A percentile compares a stretch with the other conserved stretches of the same genome.
Evolutionary conservation across 2,888 invertebrate species (phyloP).

Genomic region (Melanophora roralis): DNA sequence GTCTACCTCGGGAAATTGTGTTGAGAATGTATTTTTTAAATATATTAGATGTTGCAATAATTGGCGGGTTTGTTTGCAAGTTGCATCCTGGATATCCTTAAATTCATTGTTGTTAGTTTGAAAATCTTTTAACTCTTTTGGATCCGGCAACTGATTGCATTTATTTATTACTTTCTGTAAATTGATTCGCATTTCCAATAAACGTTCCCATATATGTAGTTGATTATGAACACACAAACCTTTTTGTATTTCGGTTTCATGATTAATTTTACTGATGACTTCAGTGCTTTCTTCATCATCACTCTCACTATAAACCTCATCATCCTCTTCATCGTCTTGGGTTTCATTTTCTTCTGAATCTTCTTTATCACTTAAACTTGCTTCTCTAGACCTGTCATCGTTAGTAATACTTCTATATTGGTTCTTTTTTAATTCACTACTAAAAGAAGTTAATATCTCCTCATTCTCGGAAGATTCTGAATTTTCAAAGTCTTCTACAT

Average conservation of each 20-base stretch:
- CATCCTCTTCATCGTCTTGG: conserved; percentile 58
- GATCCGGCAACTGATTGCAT: conserved; percentile 87
- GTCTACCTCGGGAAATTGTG: conserved; percentile 84
- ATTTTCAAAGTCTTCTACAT: conserved; percentile 62
- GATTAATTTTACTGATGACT: conserved; percentile 72
- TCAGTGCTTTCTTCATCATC: conserved; percentile 62
- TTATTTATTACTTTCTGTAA: conserved; percentile 87
- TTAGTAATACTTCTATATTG: no score
- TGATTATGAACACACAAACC: conserved; percentile 85
- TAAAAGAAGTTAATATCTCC: conserved; percentile 6
- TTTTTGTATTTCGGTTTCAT: conserved; percentile 80
- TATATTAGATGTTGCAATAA: conserved; percentile 82
- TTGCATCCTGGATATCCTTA: conserved; percentile 78
- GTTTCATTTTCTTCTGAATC: conserved; percentile 52
- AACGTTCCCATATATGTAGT: conserved; percentile 87
- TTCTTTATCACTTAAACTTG: no score
- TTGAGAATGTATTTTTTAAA: conserved; percentile 81
- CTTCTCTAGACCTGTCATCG: no score
- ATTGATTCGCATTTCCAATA: conserved; percentile 91
- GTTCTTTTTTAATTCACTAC: not conserved
- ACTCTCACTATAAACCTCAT: conserved; percentile 69
- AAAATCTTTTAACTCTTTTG: conserved; percentile 79
- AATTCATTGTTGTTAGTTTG: conserved; percentile 78
- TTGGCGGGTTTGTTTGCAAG: conserved; percentile 79
- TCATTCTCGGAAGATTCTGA: conserved; percentile 65